phyloP scores from a whole-genome alignment of 2,113 vertebrate genomes.

The Myrmecophaga tridactyla region DNA sequence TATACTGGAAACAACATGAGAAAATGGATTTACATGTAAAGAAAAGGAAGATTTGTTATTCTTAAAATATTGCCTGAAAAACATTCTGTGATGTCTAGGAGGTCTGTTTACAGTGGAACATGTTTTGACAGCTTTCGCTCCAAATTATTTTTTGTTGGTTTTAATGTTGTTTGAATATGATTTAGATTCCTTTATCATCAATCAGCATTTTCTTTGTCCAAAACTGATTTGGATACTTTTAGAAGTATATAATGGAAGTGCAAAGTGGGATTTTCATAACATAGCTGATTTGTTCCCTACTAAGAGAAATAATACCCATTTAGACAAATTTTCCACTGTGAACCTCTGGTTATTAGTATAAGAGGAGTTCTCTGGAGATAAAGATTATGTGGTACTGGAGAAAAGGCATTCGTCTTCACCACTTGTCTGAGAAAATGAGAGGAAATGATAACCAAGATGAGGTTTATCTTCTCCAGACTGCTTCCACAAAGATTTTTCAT shows the following conservation, averaged over 20 bases:
- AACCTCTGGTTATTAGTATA: no score
- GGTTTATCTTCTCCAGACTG: background rate
- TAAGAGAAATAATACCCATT: background rate
- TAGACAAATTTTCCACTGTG: background rate
- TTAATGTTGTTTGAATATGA: background rate
- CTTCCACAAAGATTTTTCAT: background rate
- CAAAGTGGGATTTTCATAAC: background rate
- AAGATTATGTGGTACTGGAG: background rate
- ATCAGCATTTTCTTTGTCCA: background rate
- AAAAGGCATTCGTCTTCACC: background rate
- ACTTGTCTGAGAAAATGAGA: background rate
- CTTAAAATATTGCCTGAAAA: background rate
- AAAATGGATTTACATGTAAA: background rate
- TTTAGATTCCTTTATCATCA: background rate
- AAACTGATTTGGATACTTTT: background rate
- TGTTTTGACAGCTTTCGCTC: slow-evolving; percentile 14
- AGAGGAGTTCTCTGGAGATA: background rate
- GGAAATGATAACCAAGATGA: background rate
- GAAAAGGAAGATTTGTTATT: background rate
- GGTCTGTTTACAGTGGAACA: background rate
- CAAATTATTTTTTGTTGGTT: background rate
- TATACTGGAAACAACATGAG: background rate
- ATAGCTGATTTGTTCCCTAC: background rate
- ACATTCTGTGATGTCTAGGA: background rate
- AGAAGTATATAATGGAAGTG: background rate